Conservation (phyloP, 2,797 vertebrate species). For the Diceros bicornis region DNA sequence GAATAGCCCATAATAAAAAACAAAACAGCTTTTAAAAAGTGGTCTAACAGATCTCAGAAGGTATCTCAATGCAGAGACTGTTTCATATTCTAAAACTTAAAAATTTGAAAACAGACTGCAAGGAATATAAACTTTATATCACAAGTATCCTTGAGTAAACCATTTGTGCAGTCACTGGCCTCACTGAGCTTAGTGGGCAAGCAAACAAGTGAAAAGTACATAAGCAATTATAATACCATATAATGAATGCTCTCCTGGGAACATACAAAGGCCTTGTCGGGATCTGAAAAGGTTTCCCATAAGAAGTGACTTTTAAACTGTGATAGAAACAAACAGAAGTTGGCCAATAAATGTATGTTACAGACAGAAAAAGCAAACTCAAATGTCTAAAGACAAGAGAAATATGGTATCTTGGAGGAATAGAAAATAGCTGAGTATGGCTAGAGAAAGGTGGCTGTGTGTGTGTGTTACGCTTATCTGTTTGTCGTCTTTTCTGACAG, state of each 20-base stretch:
- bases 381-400: background rate
- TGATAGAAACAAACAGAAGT: background rate
- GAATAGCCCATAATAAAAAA: background rate
- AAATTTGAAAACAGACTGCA: background rate
- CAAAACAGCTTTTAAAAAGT: background rate
- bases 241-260: background rate
- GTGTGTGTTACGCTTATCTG: background rate
- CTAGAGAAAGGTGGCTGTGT: background rate
- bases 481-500: background rate
- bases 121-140: background rate
- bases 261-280: background rate
- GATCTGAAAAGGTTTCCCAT: background rate
- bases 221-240: background rate
- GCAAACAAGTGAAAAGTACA: constrained; percentile 2
- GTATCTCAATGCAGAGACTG: background rate
- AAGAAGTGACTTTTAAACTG: background rate
- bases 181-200: background rate
- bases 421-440: background rate
- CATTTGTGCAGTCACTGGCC: background rate
- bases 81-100: background rate
- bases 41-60: background rate
- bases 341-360: background rate
- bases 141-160: background rate
- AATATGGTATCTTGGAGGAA: background rate
- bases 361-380: background rate